A percentile compares a stretch with the other conserved stretches of the same genome.
Evolutionary conservation across 2,888 invertebrate species (phyloP).

Genomic region (Orgyia antiqua): DNA sequence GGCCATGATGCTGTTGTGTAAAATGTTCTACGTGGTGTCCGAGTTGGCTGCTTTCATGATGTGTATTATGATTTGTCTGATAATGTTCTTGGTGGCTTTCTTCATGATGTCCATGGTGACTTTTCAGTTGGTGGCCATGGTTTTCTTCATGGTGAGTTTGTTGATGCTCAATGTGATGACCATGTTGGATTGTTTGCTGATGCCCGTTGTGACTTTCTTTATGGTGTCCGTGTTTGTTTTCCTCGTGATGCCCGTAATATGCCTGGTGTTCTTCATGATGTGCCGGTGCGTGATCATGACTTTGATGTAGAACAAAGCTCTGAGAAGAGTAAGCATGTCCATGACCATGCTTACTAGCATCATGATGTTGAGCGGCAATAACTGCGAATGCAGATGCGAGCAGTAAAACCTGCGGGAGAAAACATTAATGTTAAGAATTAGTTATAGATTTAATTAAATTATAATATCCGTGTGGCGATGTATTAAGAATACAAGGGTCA

Average conservation of each 20-base stretch:
- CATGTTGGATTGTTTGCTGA: no score
- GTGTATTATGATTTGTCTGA: conserved; percentile 1
- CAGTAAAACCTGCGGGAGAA: background rate
- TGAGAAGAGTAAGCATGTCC: conserved; percentile 5
- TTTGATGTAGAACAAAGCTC: conserved; percentile 4
- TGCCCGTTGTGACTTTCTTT: no score
- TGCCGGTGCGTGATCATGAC: background rate
- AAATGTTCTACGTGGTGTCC: background rate
- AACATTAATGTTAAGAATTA: no score
- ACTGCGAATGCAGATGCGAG: background rate
- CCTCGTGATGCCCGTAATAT: background rate
- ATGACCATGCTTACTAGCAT: conserved; percentile 6
- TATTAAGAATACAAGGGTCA: no score
- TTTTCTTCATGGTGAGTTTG: background rate
- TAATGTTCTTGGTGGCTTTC: conserved; percentile 26
- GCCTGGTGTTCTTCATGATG: background rate
- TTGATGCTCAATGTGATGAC: background rate
- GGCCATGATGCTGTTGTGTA: background rate
- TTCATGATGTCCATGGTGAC: background rate
- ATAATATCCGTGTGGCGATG: no score
- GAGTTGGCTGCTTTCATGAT: conserved; percentile 6
- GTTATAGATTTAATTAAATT: no score
- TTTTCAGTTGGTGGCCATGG: background rate
- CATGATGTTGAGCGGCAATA: conserved; percentile 1
- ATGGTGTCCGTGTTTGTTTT: background rate